These are phyloP conservation scores for Tachypleus tridentatus DNA, from an alignment of 1,140 invertebrate genomes.

Conservation along the genomic window DNA sequence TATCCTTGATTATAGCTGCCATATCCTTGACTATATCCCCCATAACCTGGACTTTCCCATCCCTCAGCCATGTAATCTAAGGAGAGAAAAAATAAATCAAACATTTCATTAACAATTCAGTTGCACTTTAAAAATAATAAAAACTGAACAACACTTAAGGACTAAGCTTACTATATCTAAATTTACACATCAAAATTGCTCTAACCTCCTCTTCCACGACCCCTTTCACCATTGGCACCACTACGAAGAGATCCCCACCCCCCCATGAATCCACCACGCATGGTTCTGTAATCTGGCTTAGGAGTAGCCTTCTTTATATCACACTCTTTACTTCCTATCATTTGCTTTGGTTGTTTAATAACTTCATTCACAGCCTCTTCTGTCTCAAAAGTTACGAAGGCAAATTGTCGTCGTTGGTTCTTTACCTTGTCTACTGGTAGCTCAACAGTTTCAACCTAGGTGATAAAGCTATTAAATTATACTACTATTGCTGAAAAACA, in stretches of 20 bases:
- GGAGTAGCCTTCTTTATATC: constrained; percentile 90
- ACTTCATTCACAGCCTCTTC: constrained; percentile 84
- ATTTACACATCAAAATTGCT: neutral
- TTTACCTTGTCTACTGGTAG: constrained; percentile 94
- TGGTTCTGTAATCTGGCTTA: constrained; percentile 36
- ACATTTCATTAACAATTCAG: too few relatives aligned
- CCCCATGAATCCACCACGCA: constrained; percentile 31
- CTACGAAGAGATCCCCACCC: constrained; percentile 49
- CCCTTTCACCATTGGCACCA: constrained; percentile 24
- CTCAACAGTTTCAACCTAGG: constrained; percentile 81
- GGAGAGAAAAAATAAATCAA: constrained; percentile 11
- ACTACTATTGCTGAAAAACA: neutral
- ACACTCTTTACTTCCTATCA: constrained; percentile 82
- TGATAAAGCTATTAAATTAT: constrained; percentile 6
- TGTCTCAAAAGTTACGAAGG: constrained; percentile 88
- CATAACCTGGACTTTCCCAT: constrained; percentile 14
- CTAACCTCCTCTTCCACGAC: neutral
- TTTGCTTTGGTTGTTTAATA: constrained; percentile 80
- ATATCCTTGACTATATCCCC: constrained; percentile 5
- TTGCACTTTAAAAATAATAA: too few relatives aligned
- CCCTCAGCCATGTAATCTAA: constrained; percentile 22
- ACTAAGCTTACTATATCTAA: too few relatives aligned
- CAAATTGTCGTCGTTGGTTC: constrained; percentile 88
- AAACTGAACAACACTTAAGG: too few relatives aligned
- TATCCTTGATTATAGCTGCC: constrained; percentile 9